These are phyloP conservation scores for Zoanthus sansibaricus DNA, from an alignment of 92 coral and sea anemone genomes.

Conservation along the genomic window DNA sequence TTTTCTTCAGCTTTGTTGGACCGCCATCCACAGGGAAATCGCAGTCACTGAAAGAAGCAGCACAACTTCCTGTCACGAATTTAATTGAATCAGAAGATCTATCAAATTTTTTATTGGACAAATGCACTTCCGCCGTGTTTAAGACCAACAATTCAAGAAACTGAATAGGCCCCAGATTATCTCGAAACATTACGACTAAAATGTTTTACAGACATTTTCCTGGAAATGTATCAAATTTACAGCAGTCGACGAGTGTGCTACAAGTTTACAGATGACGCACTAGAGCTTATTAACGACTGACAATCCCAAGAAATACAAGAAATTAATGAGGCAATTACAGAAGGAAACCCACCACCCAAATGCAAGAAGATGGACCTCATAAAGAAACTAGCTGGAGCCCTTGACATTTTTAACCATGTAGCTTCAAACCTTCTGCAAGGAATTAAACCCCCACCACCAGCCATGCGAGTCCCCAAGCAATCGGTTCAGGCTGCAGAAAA, in stretches of 20 bases:
- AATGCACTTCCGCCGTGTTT: slow-evolving; percentile 63
- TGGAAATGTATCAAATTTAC: slow-evolving; percentile 54
- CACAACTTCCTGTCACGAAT: slow-evolving; percentile 33
- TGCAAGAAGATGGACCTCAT: slow-evolving; percentile 63
- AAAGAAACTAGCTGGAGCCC: slow-evolving; percentile 55
- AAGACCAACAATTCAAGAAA: slow-evolving; percentile 61
- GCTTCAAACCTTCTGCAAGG: slow-evolving; percentile 48
- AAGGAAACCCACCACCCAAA: slow-evolving; percentile 69
- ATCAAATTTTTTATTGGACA: slow-evolving; percentile 34
- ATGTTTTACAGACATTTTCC: slow-evolving; percentile 64
- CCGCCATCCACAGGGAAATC: slow-evolving; percentile 67
- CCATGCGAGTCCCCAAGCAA: background rate
- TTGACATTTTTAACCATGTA: slow-evolving; percentile 61
- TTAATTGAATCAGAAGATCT: slow-evolving; percentile 17
- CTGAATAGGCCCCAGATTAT: slow-evolving; percentile 41
- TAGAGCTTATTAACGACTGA: slow-evolving; percentile 26
- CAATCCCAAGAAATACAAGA: slow-evolving; percentile 53
- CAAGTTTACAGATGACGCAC: slow-evolving; percentile 55
- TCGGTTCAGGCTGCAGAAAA: slow-evolving; percentile 41
- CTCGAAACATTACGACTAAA: slow-evolving; percentile 43
- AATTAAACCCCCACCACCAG: slow-evolving; percentile 46
- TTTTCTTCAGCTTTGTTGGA: slow-evolving; percentile 59
- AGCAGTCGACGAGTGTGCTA: slow-evolving; percentile 33
- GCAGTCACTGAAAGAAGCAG: slow-evolving; percentile 56
- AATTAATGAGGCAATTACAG: slow-evolving; percentile 60